Percentiles rank a stretch among this genome's conserved stretches.
Conservation (phyloP, 2,797 vertebrate species). For the Sebastes taczanowskii region DNA sequence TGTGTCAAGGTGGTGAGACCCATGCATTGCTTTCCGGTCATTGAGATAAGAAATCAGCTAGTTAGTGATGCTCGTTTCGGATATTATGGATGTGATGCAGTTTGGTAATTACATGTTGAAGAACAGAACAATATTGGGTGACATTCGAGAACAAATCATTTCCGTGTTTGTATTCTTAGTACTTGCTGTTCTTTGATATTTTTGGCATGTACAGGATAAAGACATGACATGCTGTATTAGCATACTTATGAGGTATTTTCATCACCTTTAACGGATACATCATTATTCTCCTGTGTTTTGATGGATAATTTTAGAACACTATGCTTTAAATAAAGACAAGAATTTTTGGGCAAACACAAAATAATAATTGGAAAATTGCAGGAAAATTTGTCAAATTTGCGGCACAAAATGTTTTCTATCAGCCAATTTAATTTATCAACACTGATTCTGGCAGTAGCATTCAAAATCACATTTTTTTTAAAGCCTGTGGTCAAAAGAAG, state of each 20-base stretch:
- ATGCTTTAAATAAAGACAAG: not conserved
- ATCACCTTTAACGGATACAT: not conserved
- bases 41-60: not conserved
- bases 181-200: not conserved
- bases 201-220: not conserved
- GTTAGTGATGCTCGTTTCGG: not conserved
- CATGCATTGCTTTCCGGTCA: not conserved
- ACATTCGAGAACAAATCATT: not conserved
- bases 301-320: not conserved
- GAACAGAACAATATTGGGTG: not conserved
- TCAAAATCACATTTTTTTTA: not conserved
- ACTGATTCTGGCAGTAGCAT: not conserved
- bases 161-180: not conserved
- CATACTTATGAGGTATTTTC: not conserved
- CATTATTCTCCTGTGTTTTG: not conserved
- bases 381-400: not conserved
- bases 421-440: not conserved
- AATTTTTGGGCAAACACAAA: not conserved
- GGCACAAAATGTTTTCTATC: not conserved
- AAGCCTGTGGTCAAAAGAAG: not conserved
- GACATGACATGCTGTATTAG: not conserved
- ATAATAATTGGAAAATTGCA: not conserved
- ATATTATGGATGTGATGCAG: not conserved
- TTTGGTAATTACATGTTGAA: not conserved
- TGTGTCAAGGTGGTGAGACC: slow-evolving; percentile 25